Evolutionary conservation across 1,140 invertebrate genomes (phyloP).

Genomic region (Ectropis grisescens): DNA sequence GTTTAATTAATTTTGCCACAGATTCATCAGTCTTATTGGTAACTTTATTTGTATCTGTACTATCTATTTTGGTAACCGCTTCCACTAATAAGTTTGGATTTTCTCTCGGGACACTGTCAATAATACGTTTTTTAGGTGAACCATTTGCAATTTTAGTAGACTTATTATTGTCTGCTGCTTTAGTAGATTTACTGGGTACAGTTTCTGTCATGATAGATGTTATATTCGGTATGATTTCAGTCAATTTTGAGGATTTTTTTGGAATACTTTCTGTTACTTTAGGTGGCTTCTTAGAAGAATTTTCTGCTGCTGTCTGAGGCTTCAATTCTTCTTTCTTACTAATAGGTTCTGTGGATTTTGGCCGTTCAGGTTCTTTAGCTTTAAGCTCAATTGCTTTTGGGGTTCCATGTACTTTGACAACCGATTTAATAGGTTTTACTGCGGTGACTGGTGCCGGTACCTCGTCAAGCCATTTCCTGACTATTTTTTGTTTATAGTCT

Average conservation of each 20-base stretch:
- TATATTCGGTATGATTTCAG: background rate
- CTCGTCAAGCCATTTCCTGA: conserved; percentile 81
- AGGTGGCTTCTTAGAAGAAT: conserved; percentile 3
- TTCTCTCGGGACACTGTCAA: no score
- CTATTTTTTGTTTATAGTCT: conserved; percentile 66
- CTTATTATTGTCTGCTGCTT: conserved; percentile 9
- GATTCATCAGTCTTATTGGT: conserved; percentile 8
- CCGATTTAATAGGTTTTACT: conserved; percentile 35
- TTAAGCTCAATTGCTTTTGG: conserved; percentile 49
- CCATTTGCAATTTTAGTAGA: background rate
- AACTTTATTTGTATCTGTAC: no score
- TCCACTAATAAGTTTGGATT: background rate
- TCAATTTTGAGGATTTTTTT: conserved; percentile 13
- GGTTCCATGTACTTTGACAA: conserved; percentile 59
- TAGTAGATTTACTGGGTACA: background rate
- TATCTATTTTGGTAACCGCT: conserved; percentile 4
- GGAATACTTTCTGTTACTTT: conserved; percentile 18
- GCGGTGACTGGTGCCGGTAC: conserved; percentile 66
- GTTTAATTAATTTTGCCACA: conserved; percentile 8
- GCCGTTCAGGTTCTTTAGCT: conserved; percentile 26
- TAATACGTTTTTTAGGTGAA: background rate
- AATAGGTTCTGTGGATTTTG: background rate
- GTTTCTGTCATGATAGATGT: background rate
- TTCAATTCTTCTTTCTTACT: no score
- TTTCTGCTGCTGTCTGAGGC: background rate